Base-by-base conservation (phyloP, 2,888 invertebrate genomes). In the Girardia tigrina region DNA sequence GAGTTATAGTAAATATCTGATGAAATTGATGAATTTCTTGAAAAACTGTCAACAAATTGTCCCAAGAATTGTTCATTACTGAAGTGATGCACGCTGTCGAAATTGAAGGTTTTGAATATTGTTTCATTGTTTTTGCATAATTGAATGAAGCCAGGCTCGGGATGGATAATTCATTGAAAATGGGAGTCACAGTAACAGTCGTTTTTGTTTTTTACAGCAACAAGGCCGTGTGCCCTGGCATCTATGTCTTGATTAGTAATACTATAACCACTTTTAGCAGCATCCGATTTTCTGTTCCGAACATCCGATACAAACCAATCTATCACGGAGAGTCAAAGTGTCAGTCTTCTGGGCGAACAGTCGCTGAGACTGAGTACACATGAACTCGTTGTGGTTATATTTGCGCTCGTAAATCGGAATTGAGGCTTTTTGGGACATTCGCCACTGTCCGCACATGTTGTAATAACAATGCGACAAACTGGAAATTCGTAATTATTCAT, bases 201-300 rank as follows among this genome's bases (percentile, higher is more conserved):
- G 56, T 56, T 56, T 56, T 56, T 2, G 56, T 56, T 56, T 56
- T n/a, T 56, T 23, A 56, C 23, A 56, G 56, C n/a, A 56, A 56
- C n/a, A 20, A 56, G 23, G 23, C 23, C 23, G 20, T 56, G 56
- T 56, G n/a, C 56, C n/a, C 56, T n/a, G n/a, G 56, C 56, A 56
- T 56, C 56, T 8, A 23, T n/a, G n/a, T n/a, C 56, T 23, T 56
- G 56, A 56, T 56, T 56, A 56, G 56, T 56, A 56, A 56, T 8
- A 56, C 23, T 56, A 56, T 20, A 56, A 56, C 56, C 56, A 56
- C 56, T 56, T 56, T 56, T 56, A 56, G n/a, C 56, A 56, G 56
- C 56, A 56, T 56, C 56, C 56, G 56, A 56, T n/a, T 56, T 56
- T 56, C 56, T 56, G 56, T 56, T 56, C 56, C 23, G 56, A 56